Conservation (phyloP, 2,888 invertebrate genomes). For the Pachymerium ferrugineum region DNA sequence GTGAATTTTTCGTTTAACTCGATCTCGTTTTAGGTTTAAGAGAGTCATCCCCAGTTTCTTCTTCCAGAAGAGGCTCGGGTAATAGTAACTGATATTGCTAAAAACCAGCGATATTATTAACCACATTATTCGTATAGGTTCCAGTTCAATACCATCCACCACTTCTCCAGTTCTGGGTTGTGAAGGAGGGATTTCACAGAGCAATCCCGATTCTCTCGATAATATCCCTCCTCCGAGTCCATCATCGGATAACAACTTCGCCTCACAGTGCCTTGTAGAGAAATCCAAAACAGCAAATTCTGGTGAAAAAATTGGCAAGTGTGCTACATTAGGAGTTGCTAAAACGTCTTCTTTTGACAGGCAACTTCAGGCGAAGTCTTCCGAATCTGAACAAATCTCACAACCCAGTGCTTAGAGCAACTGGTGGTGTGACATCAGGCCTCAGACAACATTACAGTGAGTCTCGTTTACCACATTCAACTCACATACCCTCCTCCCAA, state of each 20-base stretch:
- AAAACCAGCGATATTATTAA: too few relatives aligned
- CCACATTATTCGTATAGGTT: too few relatives aligned
- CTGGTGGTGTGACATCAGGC: not conserved
- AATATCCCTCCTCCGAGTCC: conserved; percentile 41
- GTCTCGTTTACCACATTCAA: not conserved
- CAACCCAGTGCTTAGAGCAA: not conserved
- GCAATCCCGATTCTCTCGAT: conserved; percentile 28
- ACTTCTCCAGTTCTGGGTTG: not conserved
- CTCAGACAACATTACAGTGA: not conserved
- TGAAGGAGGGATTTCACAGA: conserved; percentile 11
- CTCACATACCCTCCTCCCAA: not conserved
- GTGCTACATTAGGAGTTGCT: not conserved
- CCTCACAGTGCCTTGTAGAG: conserved; percentile 37
- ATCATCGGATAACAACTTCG: conserved; percentile 45
- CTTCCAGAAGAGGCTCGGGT: conserved; percentile 43
- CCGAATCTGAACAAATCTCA: not conserved
- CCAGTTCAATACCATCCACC: conserved; percentile 5
- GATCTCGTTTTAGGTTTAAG: conserved; percentile 46
- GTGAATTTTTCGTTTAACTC: too few relatives aligned
- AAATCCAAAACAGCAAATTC: not conserved
- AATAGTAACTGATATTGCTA: not conserved
- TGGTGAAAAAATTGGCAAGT: not conserved
- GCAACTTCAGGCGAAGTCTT: conserved; percentile 13
- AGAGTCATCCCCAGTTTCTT: conserved; percentile 44
- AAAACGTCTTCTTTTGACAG: not conserved